Conservation (phyloP, 1,140 invertebrate genomes). For the Octopus sinensis region DNA sequence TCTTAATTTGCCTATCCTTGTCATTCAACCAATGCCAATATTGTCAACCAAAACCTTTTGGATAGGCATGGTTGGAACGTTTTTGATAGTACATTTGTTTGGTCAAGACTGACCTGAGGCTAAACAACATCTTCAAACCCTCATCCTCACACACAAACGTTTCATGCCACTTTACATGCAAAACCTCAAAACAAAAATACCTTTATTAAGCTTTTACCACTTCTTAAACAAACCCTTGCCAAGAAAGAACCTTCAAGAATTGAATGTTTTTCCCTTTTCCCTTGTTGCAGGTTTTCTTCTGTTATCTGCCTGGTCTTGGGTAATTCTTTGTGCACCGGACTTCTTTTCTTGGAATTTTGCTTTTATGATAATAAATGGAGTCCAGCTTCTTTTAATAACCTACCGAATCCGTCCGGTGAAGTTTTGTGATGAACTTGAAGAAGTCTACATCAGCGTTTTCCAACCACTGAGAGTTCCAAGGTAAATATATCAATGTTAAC, state of each 20-base stretch:
- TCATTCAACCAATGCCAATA: too few relatives aligned
- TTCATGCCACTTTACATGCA: too few relatives aligned
- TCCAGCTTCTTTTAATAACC: constrained; percentile 75
- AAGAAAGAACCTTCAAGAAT: not conserved
- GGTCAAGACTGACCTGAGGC: too few relatives aligned
- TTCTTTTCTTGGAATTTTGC: constrained; percentile 86
- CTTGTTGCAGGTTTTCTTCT: constrained; percentile 71
- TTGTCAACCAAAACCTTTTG: too few relatives aligned
- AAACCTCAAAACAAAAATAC: too few relatives aligned
- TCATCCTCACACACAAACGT: too few relatives aligned
- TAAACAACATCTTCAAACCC: too few relatives aligned
- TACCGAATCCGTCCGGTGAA: constrained; percentile 82
- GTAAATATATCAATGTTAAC: constrained; percentile 54
- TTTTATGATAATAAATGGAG: constrained; percentile 79
- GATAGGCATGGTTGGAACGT: too few relatives aligned
- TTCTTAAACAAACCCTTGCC: too few relatives aligned
- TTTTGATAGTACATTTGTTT: too few relatives aligned
- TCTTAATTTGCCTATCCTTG: too few relatives aligned
- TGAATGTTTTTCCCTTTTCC: not conserved
- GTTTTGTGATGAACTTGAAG: constrained; percentile 80
- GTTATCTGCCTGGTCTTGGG: constrained; percentile 84
- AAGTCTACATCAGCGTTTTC: constrained; percentile 78
- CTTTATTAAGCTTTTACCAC: too few relatives aligned
- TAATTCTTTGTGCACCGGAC: constrained; percentile 82
- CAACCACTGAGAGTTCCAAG: constrained; percentile 70